Base-by-base conservation (phyloP, 2,113 vertebrate genomes). In the Sinocyclocheilus anshuiensis region DNA sequence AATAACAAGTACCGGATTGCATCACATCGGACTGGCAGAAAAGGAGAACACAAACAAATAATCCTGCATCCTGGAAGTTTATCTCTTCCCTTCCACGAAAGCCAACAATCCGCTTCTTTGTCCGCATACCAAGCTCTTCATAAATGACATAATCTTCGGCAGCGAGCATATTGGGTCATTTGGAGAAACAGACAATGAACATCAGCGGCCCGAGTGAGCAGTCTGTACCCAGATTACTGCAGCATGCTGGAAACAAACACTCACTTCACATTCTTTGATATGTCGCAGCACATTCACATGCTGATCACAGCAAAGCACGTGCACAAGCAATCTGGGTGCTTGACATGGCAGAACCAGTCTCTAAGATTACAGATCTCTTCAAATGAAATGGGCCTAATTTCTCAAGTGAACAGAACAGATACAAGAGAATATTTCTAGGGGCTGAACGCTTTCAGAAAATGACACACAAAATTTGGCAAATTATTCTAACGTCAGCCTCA, bases 91-190 rank as follows among this genome's bases (percentile, higher is more conserved):
- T 89, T 91, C 89, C 84, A 90, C 86, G 79, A 81, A 80, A 89
- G 90, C 90, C 92, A 90, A 90, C 90, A 93, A 93, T 92, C 92
- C 91, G 90, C 86, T 93, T 89, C 76, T 90, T 90, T 94, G 92
- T 93, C 92, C 90, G 69, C 78, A 86, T 89, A 90, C 93, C 93
- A 93, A 89, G 88, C 69, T 90, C 89, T 85, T 92, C 89, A 86
- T 91, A 87, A 91, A 93, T 91, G 88, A 90, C 91, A 89, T 92
- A 91, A 91, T 93, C 89, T 92, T 91, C 55, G 61, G 79, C 91
- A 88, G 90, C 57, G 86, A 89, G 84, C 86, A 77, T 63, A 79
- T 61, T 39, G 67, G 69, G 65, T 75, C 76, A 87, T 89, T 90
- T 88, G 88, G 89, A 75, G 77, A 84, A 87, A 61, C 84, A 90